These are phyloP conservation scores for Coptodon rendalli DNA, from an alignment of 2,113 vertebrate species.

Conservation along the genomic window DNA sequence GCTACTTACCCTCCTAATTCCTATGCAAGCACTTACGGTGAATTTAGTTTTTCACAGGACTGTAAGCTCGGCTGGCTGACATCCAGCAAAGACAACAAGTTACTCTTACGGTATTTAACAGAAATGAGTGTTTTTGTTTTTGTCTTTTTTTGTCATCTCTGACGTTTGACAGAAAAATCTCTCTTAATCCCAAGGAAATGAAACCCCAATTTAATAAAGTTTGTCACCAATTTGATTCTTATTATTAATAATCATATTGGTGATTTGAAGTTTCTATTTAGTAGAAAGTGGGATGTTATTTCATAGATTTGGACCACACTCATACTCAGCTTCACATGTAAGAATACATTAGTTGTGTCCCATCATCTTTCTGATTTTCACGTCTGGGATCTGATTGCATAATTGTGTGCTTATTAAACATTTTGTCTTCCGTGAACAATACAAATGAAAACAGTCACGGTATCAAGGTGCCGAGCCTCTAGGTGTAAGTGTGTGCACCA, in stretches of 20 bases:
- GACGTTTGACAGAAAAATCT: background rate
- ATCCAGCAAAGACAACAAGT: background rate
- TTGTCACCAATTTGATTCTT: background rate
- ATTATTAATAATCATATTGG: too few species aligned
- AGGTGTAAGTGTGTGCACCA: background rate
- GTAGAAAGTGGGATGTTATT: background rate
- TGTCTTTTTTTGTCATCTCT: background rate
- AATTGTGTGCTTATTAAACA: background rate
- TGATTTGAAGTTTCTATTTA: background rate
- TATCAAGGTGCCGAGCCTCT: background rate
- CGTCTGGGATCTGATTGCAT: background rate
- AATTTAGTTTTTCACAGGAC: background rate
- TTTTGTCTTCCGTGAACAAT: background rate
- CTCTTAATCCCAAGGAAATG: background rate
- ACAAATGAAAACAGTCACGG: background rate
- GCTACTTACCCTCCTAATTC: background rate
- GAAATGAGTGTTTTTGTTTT: rapidly evolving
- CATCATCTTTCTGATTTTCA: background rate
- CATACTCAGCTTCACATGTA: background rate
- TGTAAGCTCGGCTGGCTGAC: background rate
- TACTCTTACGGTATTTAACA: background rate
- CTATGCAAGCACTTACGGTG: background rate
- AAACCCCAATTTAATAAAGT: background rate
- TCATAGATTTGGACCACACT: background rate
- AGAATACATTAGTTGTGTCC: background rate